A percentile compares a stretch with the other conserved stretches of the same genome.
These are phyloP conservation scores for Acronicta aceris DNA, from an alignment of 2,888 invertebrate genomes.

Conservation along the genomic window DNA sequence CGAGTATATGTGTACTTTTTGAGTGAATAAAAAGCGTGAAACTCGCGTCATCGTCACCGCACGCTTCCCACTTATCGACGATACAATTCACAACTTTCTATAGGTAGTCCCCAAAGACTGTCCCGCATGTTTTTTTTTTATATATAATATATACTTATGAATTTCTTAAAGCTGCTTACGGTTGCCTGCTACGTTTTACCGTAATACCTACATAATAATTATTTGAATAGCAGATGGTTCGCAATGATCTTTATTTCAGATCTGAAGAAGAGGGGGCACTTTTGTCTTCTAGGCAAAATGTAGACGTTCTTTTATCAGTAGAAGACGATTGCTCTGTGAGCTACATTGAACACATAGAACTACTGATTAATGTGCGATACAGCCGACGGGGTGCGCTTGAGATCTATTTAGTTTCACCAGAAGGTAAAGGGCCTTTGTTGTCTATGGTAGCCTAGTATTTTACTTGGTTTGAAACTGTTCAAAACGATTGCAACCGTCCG, in stretches of 20 bases:
- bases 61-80: no score
- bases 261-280: slow-evolving; percentile 31
- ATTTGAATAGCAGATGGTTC: no score
- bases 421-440: slow-evolving; percentile 85
- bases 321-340: slow-evolving; percentile 89
- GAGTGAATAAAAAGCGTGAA: no score
- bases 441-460: slow-evolving; percentile 64
- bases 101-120: no score
- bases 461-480: slow-evolving; percentile 58
- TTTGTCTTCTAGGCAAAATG: slow-evolving; percentile 65
- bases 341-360: slow-evolving; percentile 95
- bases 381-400: slow-evolving; percentile 93
- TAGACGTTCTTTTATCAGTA: slow-evolving; percentile 84
- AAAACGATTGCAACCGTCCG: slow-evolving; percentile 26
- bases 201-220: no score
- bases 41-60: no score
- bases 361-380: slow-evolving; percentile 92
- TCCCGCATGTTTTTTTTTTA: no score
- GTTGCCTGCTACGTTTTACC: no score
- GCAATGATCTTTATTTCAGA: slow-evolving; percentile 31
- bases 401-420: slow-evolving; percentile 93
- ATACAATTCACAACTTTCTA: no score
- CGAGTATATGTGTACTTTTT: no score
- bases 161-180: no score
- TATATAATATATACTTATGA: no score